Percentiles rank a stretch among this genome's conserved stretches.
These are phyloP conservation scores for Dyspetes luteomarginatus DNA, from an alignment of 2,888 invertebrate genomes.

Conservation along the genomic window DNA sequence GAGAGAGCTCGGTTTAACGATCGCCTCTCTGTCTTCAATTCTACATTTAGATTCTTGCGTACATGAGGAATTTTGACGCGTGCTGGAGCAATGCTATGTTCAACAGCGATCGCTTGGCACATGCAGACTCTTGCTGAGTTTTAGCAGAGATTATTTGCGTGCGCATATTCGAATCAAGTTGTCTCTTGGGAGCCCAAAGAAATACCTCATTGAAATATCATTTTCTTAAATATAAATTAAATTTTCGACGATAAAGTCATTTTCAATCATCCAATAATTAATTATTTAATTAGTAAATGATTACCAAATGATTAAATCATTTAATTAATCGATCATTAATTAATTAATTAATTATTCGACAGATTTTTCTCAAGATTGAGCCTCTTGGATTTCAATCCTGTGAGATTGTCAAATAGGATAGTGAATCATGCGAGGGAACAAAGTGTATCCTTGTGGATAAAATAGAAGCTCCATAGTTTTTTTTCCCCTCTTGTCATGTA, in stretches of 20 bases:
- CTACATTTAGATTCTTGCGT: slow-evolving; percentile 41
- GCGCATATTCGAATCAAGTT: neutral
- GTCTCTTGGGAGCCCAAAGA: neutral
- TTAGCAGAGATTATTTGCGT: slow-evolving; percentile 10
- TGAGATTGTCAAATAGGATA: slow-evolving; percentile 27
- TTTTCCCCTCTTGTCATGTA: slow-evolving; percentile 24
- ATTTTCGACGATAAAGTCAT: neutral
- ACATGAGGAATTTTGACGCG: slow-evolving; percentile 20
- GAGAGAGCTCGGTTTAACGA: slow-evolving; percentile 48
- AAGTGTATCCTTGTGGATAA: slow-evolving; percentile 21
- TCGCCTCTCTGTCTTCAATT: slow-evolving; percentile 49
- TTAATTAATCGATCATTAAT: neutral
- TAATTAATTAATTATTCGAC: neutral
- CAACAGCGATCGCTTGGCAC: slow-evolving; percentile 43
- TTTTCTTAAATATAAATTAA: neutral
- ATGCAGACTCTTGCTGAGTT: slow-evolving; percentile 59
- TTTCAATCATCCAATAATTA: too few relatives aligned
- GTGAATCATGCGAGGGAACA: slow-evolving; percentile 1
- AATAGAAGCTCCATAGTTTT: slow-evolving; percentile 15
- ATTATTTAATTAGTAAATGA: neutral
- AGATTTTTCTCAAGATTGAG: neutral
- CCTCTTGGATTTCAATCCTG: neutral
- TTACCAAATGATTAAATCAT: neutral
- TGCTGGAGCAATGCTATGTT: slow-evolving; percentile 30
- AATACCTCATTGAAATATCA: neutral